Conservation (phyloP, 2,797 vertebrate species). For the Prunella strophiata region DNA sequence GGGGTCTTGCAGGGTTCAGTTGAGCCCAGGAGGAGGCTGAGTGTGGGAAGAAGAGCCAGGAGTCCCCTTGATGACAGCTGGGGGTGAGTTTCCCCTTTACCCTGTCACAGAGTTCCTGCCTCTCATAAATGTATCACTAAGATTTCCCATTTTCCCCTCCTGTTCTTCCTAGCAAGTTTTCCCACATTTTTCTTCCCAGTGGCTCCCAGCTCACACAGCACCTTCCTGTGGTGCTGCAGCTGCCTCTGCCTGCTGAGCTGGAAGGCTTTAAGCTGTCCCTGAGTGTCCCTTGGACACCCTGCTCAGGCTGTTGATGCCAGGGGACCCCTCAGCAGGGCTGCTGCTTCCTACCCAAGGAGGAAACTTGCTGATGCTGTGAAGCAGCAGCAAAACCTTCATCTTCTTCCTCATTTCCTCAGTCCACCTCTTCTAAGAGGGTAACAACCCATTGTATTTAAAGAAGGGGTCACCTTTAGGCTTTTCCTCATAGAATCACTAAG, state of each 20-base stretch:
- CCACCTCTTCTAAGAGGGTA: not conserved
- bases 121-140: not conserved
- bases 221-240: not conserved
- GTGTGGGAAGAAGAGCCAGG: not conserved
- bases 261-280: not conserved
- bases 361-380: not conserved
- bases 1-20: not conserved
- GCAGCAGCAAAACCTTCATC: not conserved
- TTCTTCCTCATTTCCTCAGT: not conserved
- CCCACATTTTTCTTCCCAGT: not conserved
- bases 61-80: not conserved
- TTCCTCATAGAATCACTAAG: not conserved
- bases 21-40: not conserved
- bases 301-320: not conserved
- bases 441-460: not conserved
- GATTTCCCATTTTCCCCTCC: rapidly evolving
- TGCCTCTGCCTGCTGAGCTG: not conserved
- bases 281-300: not conserved
- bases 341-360: not conserved
- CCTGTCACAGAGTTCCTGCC: not conserved
- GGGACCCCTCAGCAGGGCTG: not conserved
- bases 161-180: not conserved
- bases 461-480: not conserved
- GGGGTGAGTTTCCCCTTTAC: not conserved
- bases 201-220: not conserved